Evolutionary conservation across 2,113 vertebrate genomes (phyloP), one percentile per base, ranked within the genome.

Genomic region (Catharus minimus): DNA sequence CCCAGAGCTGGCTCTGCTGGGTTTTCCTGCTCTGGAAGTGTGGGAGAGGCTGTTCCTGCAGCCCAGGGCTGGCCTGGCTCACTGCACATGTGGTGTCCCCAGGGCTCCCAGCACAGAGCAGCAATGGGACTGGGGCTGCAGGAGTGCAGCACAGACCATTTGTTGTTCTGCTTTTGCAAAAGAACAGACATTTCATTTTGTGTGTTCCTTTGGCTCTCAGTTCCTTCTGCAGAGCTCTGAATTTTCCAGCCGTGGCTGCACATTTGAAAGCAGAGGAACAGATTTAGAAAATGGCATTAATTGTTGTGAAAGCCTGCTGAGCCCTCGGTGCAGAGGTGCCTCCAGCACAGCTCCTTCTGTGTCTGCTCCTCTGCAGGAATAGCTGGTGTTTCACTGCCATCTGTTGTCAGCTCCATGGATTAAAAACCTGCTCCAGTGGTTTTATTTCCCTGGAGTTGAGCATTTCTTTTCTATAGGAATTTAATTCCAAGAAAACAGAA

Each of bases 361-460:
- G 21, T 5, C 43, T 17, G 74, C 47, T 67, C 28, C 55, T 36
- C 65, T 38, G 64, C 49, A 43, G 56, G 15, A 21, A 85, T 95
- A 16, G 33, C 82, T 71, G 92, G 93, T 72, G 85, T 89, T 50
- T 86, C 90, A 94, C 86, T 94, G 95, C 97, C 97, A 94, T 93
- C 97, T 97, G 87, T 94, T 73, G 96, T 90, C 68, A 33, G 90
- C 67, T 38, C 7, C 1, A 0, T 13, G 80, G 30, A 96, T 94
- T 7, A 57, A 71, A 68, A 86, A 43, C 52, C 43, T 23, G 20
- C 71, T 53, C 67, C 5, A 1, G 61, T 2, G 2, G 1, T 13
- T 60, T 18, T 52, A 36, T 58, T 53, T 56, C 13, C 26, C 60
- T 18, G 27, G 9, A 9, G 1, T 49, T 74, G 26, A 68, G 33